Evolutionary conservation across 2,888 invertebrate species (phyloP), one percentile per base, ranked within the genome.

Genomic region (Temnothorax ravouxi): DNA sequence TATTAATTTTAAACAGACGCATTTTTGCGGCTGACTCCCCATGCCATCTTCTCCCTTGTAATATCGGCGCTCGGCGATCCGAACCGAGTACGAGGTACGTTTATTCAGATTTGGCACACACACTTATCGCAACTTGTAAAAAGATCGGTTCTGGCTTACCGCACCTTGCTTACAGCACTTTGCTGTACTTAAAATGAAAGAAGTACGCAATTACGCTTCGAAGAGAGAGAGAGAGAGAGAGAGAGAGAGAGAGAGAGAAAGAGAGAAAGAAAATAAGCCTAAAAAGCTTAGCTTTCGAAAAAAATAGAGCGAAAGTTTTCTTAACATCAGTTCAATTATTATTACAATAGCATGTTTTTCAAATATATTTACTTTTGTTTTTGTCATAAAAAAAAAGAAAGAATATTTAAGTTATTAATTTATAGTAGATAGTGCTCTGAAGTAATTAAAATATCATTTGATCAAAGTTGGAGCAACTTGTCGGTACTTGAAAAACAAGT

Each of bases 1-100:
- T 82, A 90, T 90, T 90, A 86, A 90, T 89, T 84, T 85, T 64
- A 84, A 86, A 75, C 79, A 41, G 47, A 21, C 25, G 54, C 54
- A 71, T 72, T 71, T 80, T 80, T 80, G 6, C 44, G n/a, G 15
- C 56, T 11, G 3, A 13, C 5, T 71, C 38, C 71, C 6, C 21
- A 2, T 29, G 41, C 18, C 44, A 4, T 47, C 44, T 34, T 69
- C 21, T 25, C 13, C 38, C 18, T 64, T 38, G 52, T 66, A 66
- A 76, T 54, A 66, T 67, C 52, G 47, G 9, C 18, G 25, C 47
- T 61, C 25, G 52, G 41, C n/a, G 13, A 77, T 41, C 18, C 18
- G 13, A 18, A 6, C 41, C n/a, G n/a, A 34, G 15, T 21, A 50
- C 29, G 54, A 66, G 52, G 41, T n/a, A 41, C 13, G 3, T 54